Conservation (phyloP, 2,888 invertebrate genomes). For the Dicranocentrus wangi region DNA sequence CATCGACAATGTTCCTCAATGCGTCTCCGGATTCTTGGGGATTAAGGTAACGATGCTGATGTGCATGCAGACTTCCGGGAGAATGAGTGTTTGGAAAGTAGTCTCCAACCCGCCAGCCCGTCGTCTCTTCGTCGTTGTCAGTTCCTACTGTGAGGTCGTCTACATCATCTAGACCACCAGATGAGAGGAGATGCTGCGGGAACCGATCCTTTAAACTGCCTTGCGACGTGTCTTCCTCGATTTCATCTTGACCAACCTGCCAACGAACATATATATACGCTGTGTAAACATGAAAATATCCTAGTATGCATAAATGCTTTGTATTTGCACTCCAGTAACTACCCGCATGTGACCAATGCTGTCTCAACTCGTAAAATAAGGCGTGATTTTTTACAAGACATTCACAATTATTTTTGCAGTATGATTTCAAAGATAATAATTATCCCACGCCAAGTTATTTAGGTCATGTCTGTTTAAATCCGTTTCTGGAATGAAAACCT, state of each 20-base stretch:
- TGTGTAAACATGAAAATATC: not conserved
- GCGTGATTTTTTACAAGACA: too few relatives aligned
- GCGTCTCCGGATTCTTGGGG: not conserved
- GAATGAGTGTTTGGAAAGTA: not conserved
- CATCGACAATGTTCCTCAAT: not conserved
- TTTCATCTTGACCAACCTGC: conserved; percentile 45
- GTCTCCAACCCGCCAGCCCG: not conserved
- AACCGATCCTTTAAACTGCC: conserved; percentile 48
- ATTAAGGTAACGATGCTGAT: not conserved
- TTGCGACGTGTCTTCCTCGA: conserved; percentile 53
- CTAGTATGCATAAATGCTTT: not conserved
- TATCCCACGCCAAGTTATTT: not conserved
- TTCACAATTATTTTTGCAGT: too few relatives aligned
- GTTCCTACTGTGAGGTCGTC: not conserved
- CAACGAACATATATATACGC: not conserved
- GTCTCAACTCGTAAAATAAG: not conserved
- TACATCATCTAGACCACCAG: not conserved
- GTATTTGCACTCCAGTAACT: not conserved
- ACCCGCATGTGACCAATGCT: not conserved
- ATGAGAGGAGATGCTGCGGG: conserved; percentile 3
- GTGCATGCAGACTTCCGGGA: not conserved
- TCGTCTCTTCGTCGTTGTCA: not conserved
- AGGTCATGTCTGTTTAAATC: too few relatives aligned
- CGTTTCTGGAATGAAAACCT: too few relatives aligned
- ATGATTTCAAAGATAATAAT: not conserved